Evolutionary conservation across 2,113 vertebrate species (phyloP), one percentile per base, ranked within the genome.

Genomic region (Corydoras maculifer): DNA sequence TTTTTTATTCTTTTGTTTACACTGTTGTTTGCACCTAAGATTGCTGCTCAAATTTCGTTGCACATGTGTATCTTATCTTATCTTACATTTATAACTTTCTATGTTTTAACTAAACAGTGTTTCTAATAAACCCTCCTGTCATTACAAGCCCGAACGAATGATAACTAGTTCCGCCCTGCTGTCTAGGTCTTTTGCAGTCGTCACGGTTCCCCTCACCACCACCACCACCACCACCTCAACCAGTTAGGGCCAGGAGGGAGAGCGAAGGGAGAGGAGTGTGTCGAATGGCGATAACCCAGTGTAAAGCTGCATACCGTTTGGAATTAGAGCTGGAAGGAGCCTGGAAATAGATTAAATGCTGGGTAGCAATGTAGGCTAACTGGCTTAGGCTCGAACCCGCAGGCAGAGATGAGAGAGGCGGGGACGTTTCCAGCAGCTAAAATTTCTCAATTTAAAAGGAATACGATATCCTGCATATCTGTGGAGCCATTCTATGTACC

Each of bases 241-340:
- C 53, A 11, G 53, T 55, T 2, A 12, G 64, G 70, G 60, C 29
- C 79, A 75, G 72, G 14, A 60, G 72, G 18, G 18, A 25, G 18
- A 25, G 18, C 18, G 18, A 25, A 25, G 62, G 69, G 82, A 85
- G 78, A 48, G 79, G 86, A 84, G 86, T 85, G 87, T 88, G 81
- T 86, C 86, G 79, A 86, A 90, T 86, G 79, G 83, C 72, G 87
- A 88, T 87, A 88, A 77, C 80, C 82, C 79, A 85, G 82, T 70
- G 85, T 75, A 76, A 79, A 82, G 84, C 75, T 72, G 58, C 71
- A 68, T 60, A 57, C 57, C 54, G 50, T 48, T 15, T 61, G 32
- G 55, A 74, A 72, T 75, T 74, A 68, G 81, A 73, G 80, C 68
- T 68, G 72, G 30, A 60, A 75, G 72, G 68, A 71, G 68, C 9